Evolutionary conservation across 2,888 invertebrate genomes (phyloP).

Genomic region (Heliconius hortense): DNA sequence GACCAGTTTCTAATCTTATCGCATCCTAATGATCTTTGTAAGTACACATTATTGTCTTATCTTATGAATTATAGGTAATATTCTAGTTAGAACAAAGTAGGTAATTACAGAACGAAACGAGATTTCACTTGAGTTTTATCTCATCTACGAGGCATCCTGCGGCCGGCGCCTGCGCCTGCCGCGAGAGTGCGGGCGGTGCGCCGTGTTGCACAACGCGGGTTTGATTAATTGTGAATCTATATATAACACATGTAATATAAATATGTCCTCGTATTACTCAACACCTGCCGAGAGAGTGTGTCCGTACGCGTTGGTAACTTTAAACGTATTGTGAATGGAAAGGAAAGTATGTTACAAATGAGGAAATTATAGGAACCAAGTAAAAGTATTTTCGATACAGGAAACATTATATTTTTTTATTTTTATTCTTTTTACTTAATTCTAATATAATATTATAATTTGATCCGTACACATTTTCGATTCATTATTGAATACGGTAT

Average conservation of each 20-base stretch:
- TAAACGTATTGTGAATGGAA: slow-evolving; percentile 10
- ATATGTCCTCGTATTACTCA: slow-evolving; percentile 8
- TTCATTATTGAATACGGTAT: no score
- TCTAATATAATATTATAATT: no score
- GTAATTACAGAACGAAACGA: slow-evolving; percentile 13
- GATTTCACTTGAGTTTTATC: slow-evolving; percentile 16
- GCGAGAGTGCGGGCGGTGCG: no score
- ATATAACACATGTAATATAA: slow-evolving; percentile 10
- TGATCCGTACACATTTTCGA: no score
- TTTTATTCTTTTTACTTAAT: not conserved
- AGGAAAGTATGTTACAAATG: not conserved
- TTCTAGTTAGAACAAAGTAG: not conserved
- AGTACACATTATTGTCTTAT: slow-evolving; percentile 7
- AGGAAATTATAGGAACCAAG: not conserved
- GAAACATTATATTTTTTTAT: not conserved
- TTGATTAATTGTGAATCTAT: slow-evolving; percentile 15
- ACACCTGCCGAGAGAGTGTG: slow-evolving; percentile 1
- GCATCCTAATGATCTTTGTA: slow-evolving; percentile 13
- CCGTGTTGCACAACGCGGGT: not conserved
- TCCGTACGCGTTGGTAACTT: not conserved
- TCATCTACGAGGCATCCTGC: slow-evolving; percentile 3
- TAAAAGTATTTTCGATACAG: not conserved
- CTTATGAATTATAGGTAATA: slow-evolving; percentile 9
- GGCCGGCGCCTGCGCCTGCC: no score
- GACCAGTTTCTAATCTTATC: slow-evolving; percentile 15